Evolutionary conservation across 2,797 vertebrate genomes (phyloP).

Genomic region (Ptychadena robeensis): DNA sequence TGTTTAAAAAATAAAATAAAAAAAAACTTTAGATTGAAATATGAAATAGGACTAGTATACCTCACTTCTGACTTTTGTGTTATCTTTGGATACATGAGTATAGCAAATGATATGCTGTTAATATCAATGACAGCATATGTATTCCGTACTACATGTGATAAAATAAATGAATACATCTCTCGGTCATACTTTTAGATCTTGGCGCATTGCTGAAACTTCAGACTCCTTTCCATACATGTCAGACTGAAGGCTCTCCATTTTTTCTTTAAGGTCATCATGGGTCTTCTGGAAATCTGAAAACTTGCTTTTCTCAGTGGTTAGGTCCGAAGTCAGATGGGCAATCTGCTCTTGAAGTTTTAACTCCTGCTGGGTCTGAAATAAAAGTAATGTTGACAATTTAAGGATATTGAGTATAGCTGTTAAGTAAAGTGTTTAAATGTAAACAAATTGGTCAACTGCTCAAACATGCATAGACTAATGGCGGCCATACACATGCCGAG

Average conservation of each 20-base stretch:
- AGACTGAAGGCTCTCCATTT: conserved; percentile 82
- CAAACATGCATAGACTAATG: too few species aligned
- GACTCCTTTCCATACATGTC: conserved; percentile 94
- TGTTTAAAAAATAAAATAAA: too few species aligned
- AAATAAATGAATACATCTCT: not conserved
- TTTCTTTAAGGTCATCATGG: conserved; percentile 77
- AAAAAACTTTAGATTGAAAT: too few species aligned
- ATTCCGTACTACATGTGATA: not conserved
- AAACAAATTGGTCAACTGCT: too few species aligned
- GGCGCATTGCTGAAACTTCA: conserved; percentile 88
- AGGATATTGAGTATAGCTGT: too few species aligned
- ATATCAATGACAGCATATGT: not conserved
- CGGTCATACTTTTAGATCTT: conserved; percentile 89
- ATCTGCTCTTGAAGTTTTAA: conserved; percentile 80
- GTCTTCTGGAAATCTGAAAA: conserved; percentile 77
- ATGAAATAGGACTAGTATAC: too few species aligned
- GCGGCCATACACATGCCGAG: too few species aligned
- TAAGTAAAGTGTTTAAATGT: too few species aligned
- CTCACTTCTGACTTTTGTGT: too few species aligned
- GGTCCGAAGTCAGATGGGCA: conserved; percentile 76
- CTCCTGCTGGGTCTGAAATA: conserved; percentile 84
- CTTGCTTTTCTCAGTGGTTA: conserved; percentile 78
- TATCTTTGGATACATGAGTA: not conserved
- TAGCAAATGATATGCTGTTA: not conserved
- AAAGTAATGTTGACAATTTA: conserved; percentile 10